These are phyloP conservation scores for Pangasius macronema DNA, from an alignment of 2,797 vertebrate species.

Conservation along the genomic window DNA sequence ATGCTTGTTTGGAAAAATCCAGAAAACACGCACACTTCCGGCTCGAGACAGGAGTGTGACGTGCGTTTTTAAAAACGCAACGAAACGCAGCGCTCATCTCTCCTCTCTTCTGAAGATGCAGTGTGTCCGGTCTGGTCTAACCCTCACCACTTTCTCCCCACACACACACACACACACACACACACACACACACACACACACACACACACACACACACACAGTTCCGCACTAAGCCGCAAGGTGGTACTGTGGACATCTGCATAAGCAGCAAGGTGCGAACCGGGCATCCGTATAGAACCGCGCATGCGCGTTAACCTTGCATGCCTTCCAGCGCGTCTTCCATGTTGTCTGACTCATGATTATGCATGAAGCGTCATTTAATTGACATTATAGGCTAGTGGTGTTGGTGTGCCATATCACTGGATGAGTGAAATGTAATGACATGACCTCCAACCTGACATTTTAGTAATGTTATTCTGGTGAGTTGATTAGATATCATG, in stretches of 20 bases:
- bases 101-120: neutral
- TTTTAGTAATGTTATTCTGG: conserved; percentile 11
- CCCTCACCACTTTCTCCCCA: conserved; percentile 51
- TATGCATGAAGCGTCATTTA: neutral
- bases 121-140: neutral
- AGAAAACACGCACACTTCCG: neutral
- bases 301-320: conserved; percentile 17
- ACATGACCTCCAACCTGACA: conserved; percentile 9
- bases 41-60: neutral
- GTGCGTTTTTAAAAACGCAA: neutral
- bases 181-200: conserved; percentile 1
- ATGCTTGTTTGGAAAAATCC: neutral
- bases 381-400: neutral
- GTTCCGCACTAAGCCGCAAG: conserved; percentile 77
- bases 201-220: conserved; percentile 9
- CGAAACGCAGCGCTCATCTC: neutral
- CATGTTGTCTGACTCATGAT: conserved; percentile 14
- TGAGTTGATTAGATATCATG: neutral
- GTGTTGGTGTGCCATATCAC: neutral
- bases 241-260: conserved; percentile 82
- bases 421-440: neutral
- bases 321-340: neutral
- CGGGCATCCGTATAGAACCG: neutral
- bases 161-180: conserved; percentile 12
- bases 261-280: conserved; percentile 32